phyloP scores from a whole-genome alignment of 2,113 vertebrate species.

The Ameiurus melas region DNA sequence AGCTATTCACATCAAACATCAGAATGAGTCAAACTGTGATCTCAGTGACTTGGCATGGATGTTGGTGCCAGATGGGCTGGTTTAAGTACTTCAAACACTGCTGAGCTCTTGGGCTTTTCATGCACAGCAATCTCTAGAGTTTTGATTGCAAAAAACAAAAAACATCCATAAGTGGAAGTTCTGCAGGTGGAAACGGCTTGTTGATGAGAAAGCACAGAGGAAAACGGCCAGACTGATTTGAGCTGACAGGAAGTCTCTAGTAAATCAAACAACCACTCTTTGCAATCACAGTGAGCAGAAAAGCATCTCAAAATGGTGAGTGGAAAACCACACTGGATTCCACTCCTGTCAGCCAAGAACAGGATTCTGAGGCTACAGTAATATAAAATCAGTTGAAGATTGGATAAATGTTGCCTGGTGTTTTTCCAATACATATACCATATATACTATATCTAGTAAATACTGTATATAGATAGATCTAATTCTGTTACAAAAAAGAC shows the following conservation, averaged over 20 bases:
- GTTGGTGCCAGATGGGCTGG: background rate
- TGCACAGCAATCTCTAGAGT: background rate
- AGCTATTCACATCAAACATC: background rate
- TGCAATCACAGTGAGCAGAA: background rate
- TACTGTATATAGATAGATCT: background rate
- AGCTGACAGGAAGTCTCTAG: background rate
- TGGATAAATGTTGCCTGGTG: background rate
- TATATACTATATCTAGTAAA: background rate
- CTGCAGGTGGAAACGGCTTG: background rate
- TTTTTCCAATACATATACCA: background rate
- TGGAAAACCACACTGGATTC: background rate
- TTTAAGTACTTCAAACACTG: background rate
- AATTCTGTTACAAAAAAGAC: background rate
- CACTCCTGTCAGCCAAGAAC: background rate
- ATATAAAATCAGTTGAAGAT: background rate
- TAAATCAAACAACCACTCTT: background rate
- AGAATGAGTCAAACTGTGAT: background rate
- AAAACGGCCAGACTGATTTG: background rate
- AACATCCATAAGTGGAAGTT: background rate
- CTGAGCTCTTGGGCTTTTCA: background rate
- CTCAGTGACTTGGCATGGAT: background rate
- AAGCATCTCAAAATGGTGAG: background rate
- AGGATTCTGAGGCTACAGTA: background rate
- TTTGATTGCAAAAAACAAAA: background rate
- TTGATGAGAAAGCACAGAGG: background rate